Conservation (phyloP, 2,113 vertebrate species). For the Irena cyanogastra region DNA sequence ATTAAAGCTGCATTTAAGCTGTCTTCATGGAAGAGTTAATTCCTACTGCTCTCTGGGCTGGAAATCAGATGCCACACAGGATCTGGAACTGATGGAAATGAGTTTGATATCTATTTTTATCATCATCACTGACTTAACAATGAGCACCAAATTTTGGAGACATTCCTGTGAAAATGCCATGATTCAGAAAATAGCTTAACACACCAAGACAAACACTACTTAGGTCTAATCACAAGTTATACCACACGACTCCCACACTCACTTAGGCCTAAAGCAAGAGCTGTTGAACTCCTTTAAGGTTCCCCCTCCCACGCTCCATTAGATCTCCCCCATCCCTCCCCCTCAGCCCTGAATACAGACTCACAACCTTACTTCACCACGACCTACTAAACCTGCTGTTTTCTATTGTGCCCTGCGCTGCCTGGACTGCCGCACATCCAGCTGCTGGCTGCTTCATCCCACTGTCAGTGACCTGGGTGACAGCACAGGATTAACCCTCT, state of each 20-base stretch:
- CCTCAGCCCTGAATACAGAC: not conserved
- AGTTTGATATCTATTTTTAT: constrained; percentile 60
- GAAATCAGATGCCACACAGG: constrained; percentile 43
- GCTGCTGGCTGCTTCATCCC: not conserved
- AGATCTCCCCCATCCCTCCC: not conserved
- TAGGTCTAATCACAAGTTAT: constrained; percentile 66
- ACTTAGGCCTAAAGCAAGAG: constrained; percentile 42
- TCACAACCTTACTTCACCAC: not conserved
- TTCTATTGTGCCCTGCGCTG: not conserved
- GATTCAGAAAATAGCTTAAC: constrained; percentile 69
- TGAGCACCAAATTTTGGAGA: constrained; percentile 60
- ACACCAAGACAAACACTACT: constrained; percentile 59
- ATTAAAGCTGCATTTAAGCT: constrained; percentile 27
- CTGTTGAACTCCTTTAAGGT: constrained; percentile 42
- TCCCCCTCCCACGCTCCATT: not conserved
- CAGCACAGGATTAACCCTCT: not conserved
- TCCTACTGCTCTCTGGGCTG: constrained; percentile 36
- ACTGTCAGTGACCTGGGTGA: not conserved
- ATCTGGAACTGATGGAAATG: constrained; percentile 55
- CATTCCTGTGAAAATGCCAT: constrained; percentile 64
- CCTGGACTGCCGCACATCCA: not conserved
- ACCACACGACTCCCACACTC: constrained; percentile 61
- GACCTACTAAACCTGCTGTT: not conserved
- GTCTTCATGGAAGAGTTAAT: constrained; percentile 44
- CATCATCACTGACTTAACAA: constrained; percentile 62